phyloP scores from a whole-genome alignment of 2,113 vertebrate genomes.

The Hippocampus mohnikei region DNA sequence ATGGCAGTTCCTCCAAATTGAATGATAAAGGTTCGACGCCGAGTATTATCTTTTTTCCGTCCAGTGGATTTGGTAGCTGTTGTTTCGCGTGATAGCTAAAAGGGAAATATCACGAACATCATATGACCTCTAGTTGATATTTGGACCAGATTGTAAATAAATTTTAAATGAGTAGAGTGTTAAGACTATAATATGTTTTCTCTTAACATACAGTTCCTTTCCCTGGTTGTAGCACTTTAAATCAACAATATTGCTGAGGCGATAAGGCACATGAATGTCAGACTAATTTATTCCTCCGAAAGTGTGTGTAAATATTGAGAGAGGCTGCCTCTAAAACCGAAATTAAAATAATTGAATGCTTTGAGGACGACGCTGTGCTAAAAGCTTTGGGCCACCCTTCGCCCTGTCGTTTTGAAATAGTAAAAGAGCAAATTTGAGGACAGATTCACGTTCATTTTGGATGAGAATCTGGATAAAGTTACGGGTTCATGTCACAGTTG shows the following conservation, averaged over 20 bases:
- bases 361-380: no score
- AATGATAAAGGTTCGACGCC: constrained; percentile 28
- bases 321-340: no score
- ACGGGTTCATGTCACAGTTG: no score
- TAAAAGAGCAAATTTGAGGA: no score
- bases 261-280: not conserved
- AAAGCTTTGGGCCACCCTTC: no score
- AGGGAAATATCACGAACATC: not conserved
- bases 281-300: not conserved
- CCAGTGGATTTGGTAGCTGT: constrained; percentile 1
- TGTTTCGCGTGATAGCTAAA: not conserved
- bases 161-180: no score
- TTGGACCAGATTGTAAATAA: not conserved
- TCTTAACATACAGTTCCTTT: no score
- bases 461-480: no score
- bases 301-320: no score
- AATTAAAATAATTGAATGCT: no score
- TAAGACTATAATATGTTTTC: not conserved
- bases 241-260: not conserved
- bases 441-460: no score
- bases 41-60: constrained; percentile 17
- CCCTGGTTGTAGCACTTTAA: not conserved
- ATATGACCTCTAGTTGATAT: not conserved
- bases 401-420: not conserved
- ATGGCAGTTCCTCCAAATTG: constrained; percentile 28